phyloP scores from a whole-genome alignment of 2,113 vertebrate species.

The Seriola rivoliana region DNA sequence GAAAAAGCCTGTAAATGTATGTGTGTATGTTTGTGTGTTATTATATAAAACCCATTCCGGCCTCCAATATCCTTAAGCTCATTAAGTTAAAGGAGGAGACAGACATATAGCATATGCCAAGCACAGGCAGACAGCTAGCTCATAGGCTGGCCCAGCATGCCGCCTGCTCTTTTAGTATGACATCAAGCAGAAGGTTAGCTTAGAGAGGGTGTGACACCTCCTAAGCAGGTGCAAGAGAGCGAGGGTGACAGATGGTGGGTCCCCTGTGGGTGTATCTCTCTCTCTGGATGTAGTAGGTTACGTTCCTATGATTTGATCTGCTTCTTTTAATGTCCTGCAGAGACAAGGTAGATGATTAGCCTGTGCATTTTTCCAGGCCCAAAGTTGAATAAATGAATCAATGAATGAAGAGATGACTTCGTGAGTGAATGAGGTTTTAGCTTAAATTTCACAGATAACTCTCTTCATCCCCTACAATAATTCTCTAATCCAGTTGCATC shows the following conservation, averaged over 20 bases:
- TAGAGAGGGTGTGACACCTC: conserved; percentile 55
- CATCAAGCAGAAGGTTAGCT: conserved; percentile 63
- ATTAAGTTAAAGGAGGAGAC: conserved; percentile 26
- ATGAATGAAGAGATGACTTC: conserved; percentile 40
- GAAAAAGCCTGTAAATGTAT: background rate
- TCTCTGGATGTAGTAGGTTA: conserved; percentile 14
- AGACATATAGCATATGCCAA: conserved; percentile 27
- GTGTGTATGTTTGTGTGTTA: conserved; percentile 13
- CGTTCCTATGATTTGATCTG: conserved; percentile 51
- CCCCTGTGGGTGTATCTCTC: conserved; percentile 48
- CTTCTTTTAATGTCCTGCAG: conserved; percentile 53
- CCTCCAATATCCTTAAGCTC: conserved; percentile 6
- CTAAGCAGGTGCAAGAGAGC: conserved; percentile 60
- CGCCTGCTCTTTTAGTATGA: conserved; percentile 56
- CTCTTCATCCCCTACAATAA: conserved; percentile 62
- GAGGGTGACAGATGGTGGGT: conserved; percentile 68
- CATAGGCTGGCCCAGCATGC: conserved; percentile 27
- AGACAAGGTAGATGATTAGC: conserved; percentile 49
- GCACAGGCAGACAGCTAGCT: conserved; percentile 23
- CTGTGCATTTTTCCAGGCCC: conserved; percentile 26
- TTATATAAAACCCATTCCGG: conserved; percentile 2
- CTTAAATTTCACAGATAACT: conserved; percentile 55
- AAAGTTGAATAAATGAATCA: conserved; percentile 42
- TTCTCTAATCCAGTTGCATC: conserved; percentile 79
- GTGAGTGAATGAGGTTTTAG: conserved; percentile 42